A percentile compares a stretch with the other conserved stretches of the same genome.
Conservation (phyloP, 2,797 vertebrate genomes). For the Phoxinus dragarum region DNA sequence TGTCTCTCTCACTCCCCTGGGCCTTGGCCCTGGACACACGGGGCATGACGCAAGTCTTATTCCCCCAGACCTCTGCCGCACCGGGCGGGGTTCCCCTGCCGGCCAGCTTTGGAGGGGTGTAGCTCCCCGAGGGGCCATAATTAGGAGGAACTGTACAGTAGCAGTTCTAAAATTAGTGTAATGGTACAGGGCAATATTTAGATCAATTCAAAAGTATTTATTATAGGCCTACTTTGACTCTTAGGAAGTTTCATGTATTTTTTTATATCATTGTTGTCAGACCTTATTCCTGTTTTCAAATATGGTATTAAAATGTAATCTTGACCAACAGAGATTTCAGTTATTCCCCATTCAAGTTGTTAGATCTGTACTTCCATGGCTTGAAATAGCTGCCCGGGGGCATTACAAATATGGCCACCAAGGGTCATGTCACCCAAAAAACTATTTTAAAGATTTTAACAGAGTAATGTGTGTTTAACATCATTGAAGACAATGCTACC, state of each 20-base stretch:
- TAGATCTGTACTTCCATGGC: background rate
- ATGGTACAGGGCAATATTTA: constrained; percentile 23
- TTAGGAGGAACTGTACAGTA: constrained; percentile 63
- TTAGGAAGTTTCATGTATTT: background rate
- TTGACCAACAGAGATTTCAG: background rate
- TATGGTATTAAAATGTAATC: background rate
- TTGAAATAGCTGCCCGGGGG: background rate
- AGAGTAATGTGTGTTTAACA: background rate
- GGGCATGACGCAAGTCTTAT: constrained; percentile 87
- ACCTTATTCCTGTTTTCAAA: background rate
- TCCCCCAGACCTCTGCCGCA: constrained; percentile 78
- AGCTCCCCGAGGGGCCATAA: constrained; percentile 80
- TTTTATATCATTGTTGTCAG: background rate
- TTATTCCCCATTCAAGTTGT: background rate
- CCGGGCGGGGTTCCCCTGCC: constrained; percentile 81
- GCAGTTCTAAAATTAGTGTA: constrained; percentile 66
- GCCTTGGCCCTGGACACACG: constrained; percentile 79
- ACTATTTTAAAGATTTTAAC: background rate
- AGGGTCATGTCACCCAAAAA: background rate
- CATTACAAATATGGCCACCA: background rate
- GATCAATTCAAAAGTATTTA: constrained; percentile 6
- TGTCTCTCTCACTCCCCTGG: constrained; percentile 78
- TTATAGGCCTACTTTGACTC: background rate
- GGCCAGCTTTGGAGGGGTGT: constrained; percentile 61
- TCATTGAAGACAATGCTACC: background rate